Evolutionary conservation across 2,113 vertebrate species (phyloP).

Genomic region (Mormyrus lacerda): DNA sequence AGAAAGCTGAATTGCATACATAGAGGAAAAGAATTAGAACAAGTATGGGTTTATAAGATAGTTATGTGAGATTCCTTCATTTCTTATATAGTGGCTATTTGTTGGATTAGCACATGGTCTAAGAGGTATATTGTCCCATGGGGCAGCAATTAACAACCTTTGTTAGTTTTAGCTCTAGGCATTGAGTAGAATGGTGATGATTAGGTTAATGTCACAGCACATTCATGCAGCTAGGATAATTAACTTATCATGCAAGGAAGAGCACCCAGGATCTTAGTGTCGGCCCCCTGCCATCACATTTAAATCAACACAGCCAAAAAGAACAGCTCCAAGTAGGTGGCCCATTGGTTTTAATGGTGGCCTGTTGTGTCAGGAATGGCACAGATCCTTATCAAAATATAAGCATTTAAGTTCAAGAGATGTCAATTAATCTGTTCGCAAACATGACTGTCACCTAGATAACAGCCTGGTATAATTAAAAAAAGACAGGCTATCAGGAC

Average conservation of each 20-base stretch:
- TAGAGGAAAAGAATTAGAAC: neutral
- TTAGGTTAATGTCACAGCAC: conserved; percentile 30
- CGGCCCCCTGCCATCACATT: conserved; percentile 36
- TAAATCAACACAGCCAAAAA: conserved; percentile 36
- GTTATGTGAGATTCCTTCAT: conserved; percentile 27
- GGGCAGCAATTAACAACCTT: conserved; percentile 22
- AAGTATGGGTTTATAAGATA: conserved; percentile 14
- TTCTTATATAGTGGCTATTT: conserved; percentile 29
- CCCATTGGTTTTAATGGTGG: conserved; percentile 36
- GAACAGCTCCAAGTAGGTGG: conserved; percentile 17
- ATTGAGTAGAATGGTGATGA: conserved; percentile 9
- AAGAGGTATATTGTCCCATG: neutral
- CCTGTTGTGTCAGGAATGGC: conserved; percentile 34
- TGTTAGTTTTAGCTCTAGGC: conserved; percentile 9
- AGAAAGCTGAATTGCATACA: neutral
- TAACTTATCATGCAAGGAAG: conserved; percentile 26
- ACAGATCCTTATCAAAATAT: conserved; percentile 43
- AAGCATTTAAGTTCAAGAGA: conserved; percentile 29
- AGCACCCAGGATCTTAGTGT: conserved; percentile 8
- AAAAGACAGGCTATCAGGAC: conserved; percentile 30
- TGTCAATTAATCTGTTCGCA: conserved; percentile 31
- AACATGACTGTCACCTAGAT: conserved; percentile 23
- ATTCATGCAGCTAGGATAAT: conserved; percentile 20
- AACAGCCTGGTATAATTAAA: conserved; percentile 34
- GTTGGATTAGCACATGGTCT: neutral